Evolutionary conservation across 2,113 vertebrate genomes (phyloP).

Genomic region (Takifugu bimaculatus): DNA sequence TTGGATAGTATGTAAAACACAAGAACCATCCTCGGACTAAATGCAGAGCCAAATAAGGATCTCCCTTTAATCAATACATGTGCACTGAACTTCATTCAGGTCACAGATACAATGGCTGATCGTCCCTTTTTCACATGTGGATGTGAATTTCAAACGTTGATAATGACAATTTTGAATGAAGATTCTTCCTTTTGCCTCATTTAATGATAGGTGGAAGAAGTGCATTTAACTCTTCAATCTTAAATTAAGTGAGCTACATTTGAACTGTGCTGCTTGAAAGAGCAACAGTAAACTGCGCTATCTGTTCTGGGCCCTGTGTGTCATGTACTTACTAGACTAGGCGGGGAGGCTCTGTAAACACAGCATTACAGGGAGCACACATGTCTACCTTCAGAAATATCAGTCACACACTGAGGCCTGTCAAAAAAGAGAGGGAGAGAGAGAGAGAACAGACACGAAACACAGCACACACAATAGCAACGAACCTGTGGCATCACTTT

Average conservation of each 20-base stretch:
- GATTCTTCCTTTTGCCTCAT: not conserved
- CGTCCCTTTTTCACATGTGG: too few relatives aligned
- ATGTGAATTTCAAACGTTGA: too few relatives aligned
- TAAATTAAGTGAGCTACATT: slow-evolving; percentile 3
- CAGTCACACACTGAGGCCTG: slow-evolving; percentile 68
- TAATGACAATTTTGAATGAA: not conserved
- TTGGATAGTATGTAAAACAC: too few relatives aligned
- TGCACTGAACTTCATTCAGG: not conserved
- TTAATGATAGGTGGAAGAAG: not conserved
- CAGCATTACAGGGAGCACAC: slow-evolving; percentile 55
- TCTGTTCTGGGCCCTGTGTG: slow-evolving; percentile 54
- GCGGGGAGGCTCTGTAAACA: slow-evolving; percentile 67
- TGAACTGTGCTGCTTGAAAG: slow-evolving; percentile 32
- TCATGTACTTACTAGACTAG: slow-evolving; percentile 50
- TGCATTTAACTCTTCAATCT: not conserved
- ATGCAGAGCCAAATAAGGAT: not conserved
- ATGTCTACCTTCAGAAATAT: slow-evolving; percentile 64
- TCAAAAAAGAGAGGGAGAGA: slow-evolving; percentile 60
- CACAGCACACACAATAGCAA: slow-evolving; percentile 48
- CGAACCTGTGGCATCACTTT: slow-evolving; percentile 62
- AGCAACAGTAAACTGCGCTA: slow-evolving; percentile 43
- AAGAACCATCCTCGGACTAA: too few relatives aligned
- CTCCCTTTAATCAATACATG: not conserved
- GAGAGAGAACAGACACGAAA: slow-evolving; percentile 38
- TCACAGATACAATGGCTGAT: not conserved